Base-by-base conservation (phyloP, 2,797 vertebrate genomes). In the Micropoecilia bifurca region DNA sequence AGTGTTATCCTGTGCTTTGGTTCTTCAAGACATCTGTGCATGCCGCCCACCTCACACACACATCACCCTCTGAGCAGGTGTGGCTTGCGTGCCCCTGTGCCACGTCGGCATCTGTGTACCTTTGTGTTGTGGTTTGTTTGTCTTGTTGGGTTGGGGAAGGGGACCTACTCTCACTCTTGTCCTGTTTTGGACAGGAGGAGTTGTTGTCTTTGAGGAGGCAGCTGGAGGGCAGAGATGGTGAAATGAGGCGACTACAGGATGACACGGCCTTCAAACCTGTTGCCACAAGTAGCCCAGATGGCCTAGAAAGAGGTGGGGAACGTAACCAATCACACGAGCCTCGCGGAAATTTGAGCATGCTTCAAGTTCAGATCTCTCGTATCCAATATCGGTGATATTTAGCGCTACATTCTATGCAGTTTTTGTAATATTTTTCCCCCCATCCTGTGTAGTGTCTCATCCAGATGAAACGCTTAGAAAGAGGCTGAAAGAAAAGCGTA, bases 401-500 rank as follows among this genome's bases (percentile, higher is more conserved):
- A 33, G 66, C 48, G 59, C 7, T 30, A 73, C 71, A 20, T 71
- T 71, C 30, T 79, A 4, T 14, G 82, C 66, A 80, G 79, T 84
- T 88, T 89, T 82, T 90, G 88, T 92, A 76, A 88, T 88, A 90
- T 69, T 94, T 76, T 68, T 95, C 82, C 41, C 48, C 50, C 22
- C 93, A 91, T 96, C 91, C 92, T 90, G 88, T 95, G 92, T 92
- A 95, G 94, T 95, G 81, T 96, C 93, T 95, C 95, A 95, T 89
- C 95, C 97, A 97, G 98, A 99, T 95, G 98, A 99, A 94, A 95
- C 96, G 95, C 97, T 97, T 97, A 99, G 97, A 97, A 97, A 97
- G 97, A 99, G 97, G 97, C 97, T 99, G 92, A 99, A 98, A 96
- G 98, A 99, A 89, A 99, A 99, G 98, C 97, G 98, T 99, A 99